A percentile compares a stretch with the other conserved stretches of the same genome.
Conservation (phyloP, 2,888 invertebrate genomes). For the Trichogramma evanescens region DNA sequence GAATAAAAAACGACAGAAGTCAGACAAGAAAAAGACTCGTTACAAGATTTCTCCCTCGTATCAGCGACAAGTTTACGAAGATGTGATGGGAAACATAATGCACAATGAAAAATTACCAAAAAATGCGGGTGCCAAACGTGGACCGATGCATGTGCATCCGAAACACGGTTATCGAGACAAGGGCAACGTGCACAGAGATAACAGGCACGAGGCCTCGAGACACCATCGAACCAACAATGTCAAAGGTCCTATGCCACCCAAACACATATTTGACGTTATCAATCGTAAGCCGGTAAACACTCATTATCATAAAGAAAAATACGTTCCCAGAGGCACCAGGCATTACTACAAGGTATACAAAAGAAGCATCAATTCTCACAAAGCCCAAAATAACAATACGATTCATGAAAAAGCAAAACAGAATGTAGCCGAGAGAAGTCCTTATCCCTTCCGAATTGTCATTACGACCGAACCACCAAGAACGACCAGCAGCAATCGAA, state of each 20-base stretch:
- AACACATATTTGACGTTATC: too few relatives aligned
- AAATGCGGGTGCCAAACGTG: neutral
- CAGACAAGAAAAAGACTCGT: constrained; percentile 10
- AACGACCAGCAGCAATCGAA: constrained; percentile 1
- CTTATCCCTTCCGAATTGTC: constrained; percentile 14
- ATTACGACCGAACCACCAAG: constrained; percentile 13
- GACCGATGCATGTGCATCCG: neutral
- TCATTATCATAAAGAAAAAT: too few relatives aligned
- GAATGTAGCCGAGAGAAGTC: neutral
- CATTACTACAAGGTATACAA: constrained; percentile 4
- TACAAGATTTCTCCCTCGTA: constrained; percentile 27
- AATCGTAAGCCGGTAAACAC: too few relatives aligned
- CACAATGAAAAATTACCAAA: constrained; percentile 29
- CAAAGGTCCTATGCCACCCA: too few relatives aligned
- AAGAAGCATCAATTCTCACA: neutral
- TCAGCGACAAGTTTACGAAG: constrained; percentile 41
- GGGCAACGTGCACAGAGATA: neutral
- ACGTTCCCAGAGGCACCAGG: neutral
- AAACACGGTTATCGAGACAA: neutral
- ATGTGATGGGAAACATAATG: constrained; percentile 42
- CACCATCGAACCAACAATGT: too few relatives aligned
- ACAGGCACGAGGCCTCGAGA: neutral
- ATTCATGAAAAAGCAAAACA: neutral
- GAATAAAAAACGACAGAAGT: constrained; percentile 7
- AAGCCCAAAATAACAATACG: neutral